Base-by-base conservation (phyloP, 1,140 invertebrate species). In the Trachymyrmex cornetzi region DNA sequence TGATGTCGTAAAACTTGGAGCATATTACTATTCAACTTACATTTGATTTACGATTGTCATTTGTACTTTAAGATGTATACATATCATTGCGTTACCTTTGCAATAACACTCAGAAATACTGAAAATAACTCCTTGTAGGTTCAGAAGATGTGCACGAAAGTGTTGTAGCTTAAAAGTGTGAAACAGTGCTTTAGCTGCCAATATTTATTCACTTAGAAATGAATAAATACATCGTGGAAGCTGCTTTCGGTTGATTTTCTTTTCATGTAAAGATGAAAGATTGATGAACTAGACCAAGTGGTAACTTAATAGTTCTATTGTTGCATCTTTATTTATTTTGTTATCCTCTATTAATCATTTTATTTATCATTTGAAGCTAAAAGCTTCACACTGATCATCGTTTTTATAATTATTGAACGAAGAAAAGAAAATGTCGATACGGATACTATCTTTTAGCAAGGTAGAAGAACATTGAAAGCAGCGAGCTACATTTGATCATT, bases 391-490 rank as follows among this genome's bases (percentile, higher is more conserved):
- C 27, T 74, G 38, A 72, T 50, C 30, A 88, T 84, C 77, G 57
- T 89, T 89, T 88, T 88, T 77, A 79, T 88, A 72, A 89, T 75
- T 48, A 55, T 55, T 48, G 64, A 86, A 69, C 55, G 55, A 63
- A 30, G 69, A 55, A 30, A 53, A 44, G 24, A 38, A 77, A 30
- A 61, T 77, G 19, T 81, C 55, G n/a, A 59, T 63, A 27, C 3
- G 59, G 30, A 80, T 80, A 30, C n/a, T 86, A 53, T 63, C 55
- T 57, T 22, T 86, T 72, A 75, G 44, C 44, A 71, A 64, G 34
- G 50, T 69, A 75, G 55, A 80, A 80, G 30, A 57, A 64, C 12
- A 77, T 50, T 34, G 27, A 85, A 67, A n/a, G 38, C 53, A 61
- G 48, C 22, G 50, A 74, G 57, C 48, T 30, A 71, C 55, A 48